These are phyloP conservation scores for Malacoctenus gilli DNA, from an alignment of 2,797 vertebrate species.

Conservation along the genomic window DNA sequence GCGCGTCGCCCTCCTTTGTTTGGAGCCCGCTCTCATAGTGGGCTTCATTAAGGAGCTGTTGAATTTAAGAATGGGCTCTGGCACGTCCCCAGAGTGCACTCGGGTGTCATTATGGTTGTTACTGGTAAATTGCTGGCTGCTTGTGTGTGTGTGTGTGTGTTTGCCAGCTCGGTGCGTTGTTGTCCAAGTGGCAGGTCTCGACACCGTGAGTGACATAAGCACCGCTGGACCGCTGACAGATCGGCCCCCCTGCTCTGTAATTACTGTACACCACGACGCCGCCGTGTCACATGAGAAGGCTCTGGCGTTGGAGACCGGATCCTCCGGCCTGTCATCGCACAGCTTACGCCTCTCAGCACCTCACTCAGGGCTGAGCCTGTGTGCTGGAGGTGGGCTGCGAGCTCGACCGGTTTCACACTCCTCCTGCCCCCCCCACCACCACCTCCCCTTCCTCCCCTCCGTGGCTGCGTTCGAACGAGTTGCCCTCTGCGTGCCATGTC, in stretches of 20 bases:
- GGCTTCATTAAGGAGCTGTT: constrained; percentile 33
- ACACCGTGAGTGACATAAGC: constrained; percentile 63
- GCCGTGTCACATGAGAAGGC: constrained; percentile 63
- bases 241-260: constrained; percentile 62
- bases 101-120: constrained; percentile 20
- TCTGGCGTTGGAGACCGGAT: constrained; percentile 46
- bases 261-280: constrained; percentile 47
- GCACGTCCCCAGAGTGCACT: constrained; percentile 9
- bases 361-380: constrained; percentile 45
- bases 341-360: constrained; percentile 62
- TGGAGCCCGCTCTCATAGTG: constrained; percentile 36
- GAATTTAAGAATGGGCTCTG: constrained; percentile 13
- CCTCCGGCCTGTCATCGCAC: constrained; percentile 64
- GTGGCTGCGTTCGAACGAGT: constrained; percentile 36
- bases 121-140: constrained; percentile 32
- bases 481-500: constrained; percentile 39
- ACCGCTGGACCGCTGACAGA: constrained; percentile 57
- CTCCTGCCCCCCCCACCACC: too few species aligned
- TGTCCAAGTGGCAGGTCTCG: constrained; percentile 42
- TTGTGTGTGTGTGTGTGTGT: constrained; percentile 40
- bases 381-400: constrained; percentile 39
- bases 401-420: constrained; percentile 48
- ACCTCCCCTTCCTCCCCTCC: constrained; percentile 4
- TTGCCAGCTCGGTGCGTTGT: constrained; percentile 20
- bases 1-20: constrained; percentile 15